Evolutionary conservation across 2,888 invertebrate genomes (phyloP), one percentile per base, ranked within the genome.

Genomic region (Congeria kusceri): DNA sequence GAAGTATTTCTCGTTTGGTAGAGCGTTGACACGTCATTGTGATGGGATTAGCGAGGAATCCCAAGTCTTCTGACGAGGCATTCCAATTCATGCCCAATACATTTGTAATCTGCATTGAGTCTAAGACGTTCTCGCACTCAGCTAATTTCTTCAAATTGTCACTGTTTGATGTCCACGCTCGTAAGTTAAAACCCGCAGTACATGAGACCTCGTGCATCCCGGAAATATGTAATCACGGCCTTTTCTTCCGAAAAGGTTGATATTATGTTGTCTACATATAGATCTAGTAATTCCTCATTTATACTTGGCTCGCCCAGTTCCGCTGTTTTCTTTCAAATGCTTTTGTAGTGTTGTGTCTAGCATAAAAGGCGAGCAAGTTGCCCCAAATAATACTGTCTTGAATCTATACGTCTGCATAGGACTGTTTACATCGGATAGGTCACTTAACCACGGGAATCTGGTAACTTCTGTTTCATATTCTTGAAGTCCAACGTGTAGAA

Each of bases 191-290:
- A 32, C 32, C 32, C n/a, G n/a, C n/a, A n/a, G n/a, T n/a, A 29
- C 57, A 69, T 66, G 23, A 59, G 20, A 20, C 5, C 47, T 27
- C 65, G 66, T 23, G 72, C 13, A 11, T 71, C 49, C 11, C 57
- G 18, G 27, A 66, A 77, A 49, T 56, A 81, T 0, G 25, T 20
- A 9, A 77, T 13, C 13, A 62, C 25, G 1, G 46, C 53, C 11
- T 25, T 23, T 59, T 80, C 65, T 11, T 25, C 13, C 3, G 58
- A 18, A 25, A 76, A 67, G 25, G 59, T 72, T 18, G 65, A 58
- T 1, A 4, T 11, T 13, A 4, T 53, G 18, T 53, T 53, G 25
- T 53, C 53, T 9, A 20, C 20, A 9, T 25, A 25, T 1, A 53
- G 20, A 18, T 53, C n/a, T n/a, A n/a, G n/a, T n/a, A n/a, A n/a